These are phyloP conservation scores for Parascotia fuliginaria DNA, from an alignment of 2,888 invertebrate species.

Conservation along the genomic window DNA sequence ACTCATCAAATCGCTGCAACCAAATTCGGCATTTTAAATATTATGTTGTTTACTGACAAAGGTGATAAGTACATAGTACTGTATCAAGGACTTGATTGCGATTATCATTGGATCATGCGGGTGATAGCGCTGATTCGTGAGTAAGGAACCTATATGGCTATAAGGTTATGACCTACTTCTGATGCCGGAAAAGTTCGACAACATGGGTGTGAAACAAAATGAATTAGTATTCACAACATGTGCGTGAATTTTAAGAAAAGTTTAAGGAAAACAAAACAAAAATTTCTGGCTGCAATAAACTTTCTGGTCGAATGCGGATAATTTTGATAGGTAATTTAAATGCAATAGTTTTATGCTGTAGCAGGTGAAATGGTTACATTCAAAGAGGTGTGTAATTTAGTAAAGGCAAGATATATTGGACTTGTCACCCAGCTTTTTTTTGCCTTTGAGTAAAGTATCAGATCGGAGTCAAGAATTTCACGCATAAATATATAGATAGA, in stretches of 20 bases:
- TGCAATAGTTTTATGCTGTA: no score
- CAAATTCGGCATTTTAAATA: neutral
- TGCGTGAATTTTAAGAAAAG: neutral
- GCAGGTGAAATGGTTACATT: no score
- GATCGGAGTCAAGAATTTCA: no score
- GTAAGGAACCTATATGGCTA: conserved; percentile 22
- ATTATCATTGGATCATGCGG: conserved; percentile 38
- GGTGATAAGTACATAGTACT: conserved; percentile 15
- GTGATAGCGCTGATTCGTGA: conserved; percentile 26
- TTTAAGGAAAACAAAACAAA: neutral
- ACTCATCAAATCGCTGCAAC: neutral
- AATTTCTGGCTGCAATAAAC: neutral
- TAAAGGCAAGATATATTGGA: no score
- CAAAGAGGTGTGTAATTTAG: no score
- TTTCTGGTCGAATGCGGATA: no score
- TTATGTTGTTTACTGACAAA: conserved; percentile 7
- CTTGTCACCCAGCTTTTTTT: no score
- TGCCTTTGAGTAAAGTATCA: no score
- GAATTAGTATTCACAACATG: neutral
- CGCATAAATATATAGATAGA: no score
- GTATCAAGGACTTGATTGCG: conserved; percentile 22
- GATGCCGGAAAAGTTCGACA: neutral
- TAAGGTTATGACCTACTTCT: neutral
- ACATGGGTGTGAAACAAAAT: neutral
- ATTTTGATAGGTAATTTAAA: no score